Evolutionary conservation across 2,797 vertebrate species (phyloP).

Genomic region (Thripadectes ignobilis): DNA sequence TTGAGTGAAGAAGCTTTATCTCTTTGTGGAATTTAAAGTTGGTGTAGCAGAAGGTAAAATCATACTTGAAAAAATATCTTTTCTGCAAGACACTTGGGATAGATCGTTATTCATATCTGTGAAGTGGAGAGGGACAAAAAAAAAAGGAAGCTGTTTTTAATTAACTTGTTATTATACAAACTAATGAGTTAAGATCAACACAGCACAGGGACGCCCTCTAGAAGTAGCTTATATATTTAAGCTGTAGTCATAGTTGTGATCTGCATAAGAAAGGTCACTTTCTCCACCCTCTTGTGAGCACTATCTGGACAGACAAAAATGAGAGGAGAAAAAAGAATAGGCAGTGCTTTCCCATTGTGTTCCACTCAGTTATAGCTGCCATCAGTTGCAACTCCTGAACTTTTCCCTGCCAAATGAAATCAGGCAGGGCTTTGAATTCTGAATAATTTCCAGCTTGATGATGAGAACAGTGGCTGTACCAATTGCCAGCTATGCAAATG

Average conservation of each 20-base stretch:
- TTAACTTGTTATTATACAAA: not conserved
- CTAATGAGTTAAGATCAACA: not conserved
- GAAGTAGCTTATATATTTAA: not conserved
- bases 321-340: not conserved
- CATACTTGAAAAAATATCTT: not conserved
- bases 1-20: not conserved
- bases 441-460: not conserved
- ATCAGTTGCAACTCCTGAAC: not conserved
- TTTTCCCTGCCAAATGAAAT: not conserved
- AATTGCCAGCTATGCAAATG: not conserved
- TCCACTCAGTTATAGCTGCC: not conserved
- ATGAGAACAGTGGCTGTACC: not conserved
- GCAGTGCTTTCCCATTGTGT: not conserved
- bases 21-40: not conserved
- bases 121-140: not conserved
- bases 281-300: not conserved
- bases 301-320: not conserved
- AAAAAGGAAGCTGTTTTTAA: not conserved
- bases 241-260: not conserved
- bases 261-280: not conserved
- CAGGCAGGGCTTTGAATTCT: not conserved
- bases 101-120: not conserved
- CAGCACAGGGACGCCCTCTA: accelerated
- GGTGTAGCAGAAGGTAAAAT: not conserved
- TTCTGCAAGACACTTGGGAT: not conserved